phyloP scores from a whole-genome alignment of 2,113 vertebrate genomes.

The Mus spicilegus region DNA sequence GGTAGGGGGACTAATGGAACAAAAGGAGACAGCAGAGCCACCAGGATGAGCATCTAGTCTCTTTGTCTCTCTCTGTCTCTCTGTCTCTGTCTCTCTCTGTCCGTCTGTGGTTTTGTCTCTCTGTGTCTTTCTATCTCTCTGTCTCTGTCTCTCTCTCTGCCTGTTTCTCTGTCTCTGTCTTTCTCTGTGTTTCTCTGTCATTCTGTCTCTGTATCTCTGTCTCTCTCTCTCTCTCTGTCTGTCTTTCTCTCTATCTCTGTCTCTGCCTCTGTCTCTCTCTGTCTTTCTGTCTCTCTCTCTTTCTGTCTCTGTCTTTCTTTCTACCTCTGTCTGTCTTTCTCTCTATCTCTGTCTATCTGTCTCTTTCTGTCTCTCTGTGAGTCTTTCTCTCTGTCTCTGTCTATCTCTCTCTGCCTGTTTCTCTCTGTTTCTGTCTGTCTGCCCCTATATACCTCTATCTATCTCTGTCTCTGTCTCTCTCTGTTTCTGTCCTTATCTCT shows the following conservation, averaged over 20 bases:
- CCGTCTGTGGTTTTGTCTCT: background rate
- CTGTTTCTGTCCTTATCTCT: too few species aligned
- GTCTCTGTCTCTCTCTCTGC: too few species aligned
- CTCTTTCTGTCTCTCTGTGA: too few species aligned
- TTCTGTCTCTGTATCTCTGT: too few species aligned
- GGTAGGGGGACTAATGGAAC: background rate
- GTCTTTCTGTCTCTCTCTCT: too few species aligned
- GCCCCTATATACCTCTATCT: fast-evolving
- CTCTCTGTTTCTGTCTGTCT: background rate
- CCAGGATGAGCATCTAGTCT: background rate
- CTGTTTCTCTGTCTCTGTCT: background rate
- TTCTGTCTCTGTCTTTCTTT: too few species aligned
- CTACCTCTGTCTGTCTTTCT: too few species aligned
- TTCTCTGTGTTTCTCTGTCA: too few species aligned
- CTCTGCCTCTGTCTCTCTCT: background rate
- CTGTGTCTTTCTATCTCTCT: too few species aligned
- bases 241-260: background rate
- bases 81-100: too few species aligned
- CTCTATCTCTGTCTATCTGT: background rate
- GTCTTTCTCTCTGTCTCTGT: too few species aligned
- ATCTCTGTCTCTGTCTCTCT: background rate
- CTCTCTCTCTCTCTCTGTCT: too few species aligned
- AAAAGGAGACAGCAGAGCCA: background rate
- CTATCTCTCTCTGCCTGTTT: background rate
- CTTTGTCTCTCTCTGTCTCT: background rate